phyloP scores from a whole-genome alignment of 1,140 invertebrate species.

The Magallana angulata region DNA sequence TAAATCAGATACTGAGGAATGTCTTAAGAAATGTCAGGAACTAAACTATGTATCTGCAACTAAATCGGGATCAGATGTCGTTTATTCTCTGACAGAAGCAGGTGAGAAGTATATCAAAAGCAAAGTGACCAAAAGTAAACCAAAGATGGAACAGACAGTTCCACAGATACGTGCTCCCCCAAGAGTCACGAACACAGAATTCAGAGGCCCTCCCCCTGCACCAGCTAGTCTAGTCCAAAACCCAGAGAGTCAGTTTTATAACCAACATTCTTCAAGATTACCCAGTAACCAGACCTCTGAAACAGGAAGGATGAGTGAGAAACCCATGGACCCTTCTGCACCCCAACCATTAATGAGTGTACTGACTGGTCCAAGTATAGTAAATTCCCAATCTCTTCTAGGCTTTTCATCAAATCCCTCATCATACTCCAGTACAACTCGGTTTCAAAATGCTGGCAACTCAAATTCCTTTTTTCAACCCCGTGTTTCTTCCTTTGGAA shows the following conservation, averaged over 20 bases:
- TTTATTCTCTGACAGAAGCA: not conserved
- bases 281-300: not conserved
- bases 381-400: not conserved
- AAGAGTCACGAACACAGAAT: not conserved
- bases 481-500: not conserved
- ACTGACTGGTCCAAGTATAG: not conserved
- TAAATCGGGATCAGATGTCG: not conserved
- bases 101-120: slow-evolving; percentile 47
- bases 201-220: slow-evolving; percentile 23
- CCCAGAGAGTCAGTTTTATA: not conserved
- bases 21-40: not conserved
- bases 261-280: not conserved
- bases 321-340: not conserved
- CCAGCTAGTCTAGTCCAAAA: not conserved
- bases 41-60: slow-evolving; percentile 21
- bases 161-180: not conserved
- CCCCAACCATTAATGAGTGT: not conserved
- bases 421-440: not conserved
- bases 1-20: not conserved
- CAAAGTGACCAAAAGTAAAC: slow-evolving; percentile 8
- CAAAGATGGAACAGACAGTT: not conserved
- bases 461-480: not conserved
- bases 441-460: not conserved
- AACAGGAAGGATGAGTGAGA: not conserved
- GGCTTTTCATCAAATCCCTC: not conserved